A percentile compares a stretch with the other conserved stretches of the same genome.
Conservation (phyloP, 37 sponge, comb jelly and placozoan genomes). For the Hexactinellida sp. region DNA sequence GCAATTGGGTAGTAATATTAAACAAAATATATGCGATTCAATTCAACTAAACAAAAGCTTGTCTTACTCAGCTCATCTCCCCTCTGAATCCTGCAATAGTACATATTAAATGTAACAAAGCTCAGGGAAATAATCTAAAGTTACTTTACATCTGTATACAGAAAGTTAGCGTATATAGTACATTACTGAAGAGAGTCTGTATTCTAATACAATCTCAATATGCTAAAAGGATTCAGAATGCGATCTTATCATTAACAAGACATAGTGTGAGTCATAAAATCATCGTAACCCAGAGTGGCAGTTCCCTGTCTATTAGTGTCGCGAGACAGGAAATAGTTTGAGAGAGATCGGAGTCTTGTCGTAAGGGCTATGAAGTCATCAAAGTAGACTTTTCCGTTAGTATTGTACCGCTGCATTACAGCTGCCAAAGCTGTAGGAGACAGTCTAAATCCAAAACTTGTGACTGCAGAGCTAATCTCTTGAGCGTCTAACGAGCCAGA, state of each 20-base stretch:
- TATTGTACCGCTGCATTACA: slow-evolving; percentile 40
- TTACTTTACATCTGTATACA: too few relatives aligned
- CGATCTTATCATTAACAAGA: slow-evolving; percentile 4
- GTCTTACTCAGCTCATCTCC: too few relatives aligned
- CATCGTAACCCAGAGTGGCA: slow-evolving; percentile 57
- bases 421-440: slow-evolving; percentile 38
- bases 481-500: slow-evolving; percentile 53
- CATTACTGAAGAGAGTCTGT: too few relatives aligned
- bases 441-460: slow-evolving; percentile 46
- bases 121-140: too few relatives aligned
- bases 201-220: too few relatives aligned
- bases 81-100: too few relatives aligned
- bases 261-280: slow-evolving; percentile 26
- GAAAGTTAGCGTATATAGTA: too few relatives aligned
- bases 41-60: too few relatives aligned
- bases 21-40: too few relatives aligned
- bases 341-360: slow-evolving; percentile 43
- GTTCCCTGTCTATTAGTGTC: slow-evolving; percentile 48
- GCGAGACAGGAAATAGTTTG: slow-evolving; percentile 48
- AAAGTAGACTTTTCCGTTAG: slow-evolving; percentile 41
- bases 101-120: too few relatives aligned
- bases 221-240: too few relatives aligned
- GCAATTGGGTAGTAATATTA: too few relatives aligned
- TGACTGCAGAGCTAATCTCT: slow-evolving; percentile 59
- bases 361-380: slow-evolving; percentile 61